Percentiles rank a stretch among this genome's conserved stretches.
These are phyloP conservation scores for Axea sp. DNA, from an alignment of 2,888 invertebrate genomes.

Conservation along the genomic window DNA sequence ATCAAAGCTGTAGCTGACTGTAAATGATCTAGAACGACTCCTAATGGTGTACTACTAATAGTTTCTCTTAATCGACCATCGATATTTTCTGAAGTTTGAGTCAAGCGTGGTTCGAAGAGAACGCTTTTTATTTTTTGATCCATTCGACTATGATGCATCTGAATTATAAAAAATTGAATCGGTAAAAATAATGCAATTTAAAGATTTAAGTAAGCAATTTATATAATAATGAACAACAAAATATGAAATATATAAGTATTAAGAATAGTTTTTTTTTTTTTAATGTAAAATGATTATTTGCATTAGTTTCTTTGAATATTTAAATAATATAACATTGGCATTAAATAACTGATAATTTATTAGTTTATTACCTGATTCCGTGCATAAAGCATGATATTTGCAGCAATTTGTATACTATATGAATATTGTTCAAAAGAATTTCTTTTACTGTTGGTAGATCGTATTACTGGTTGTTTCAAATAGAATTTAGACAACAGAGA, in stretches of 20 bases:
- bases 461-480: conserved; percentile 68
- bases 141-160: conserved; percentile 77
- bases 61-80: conserved; percentile 69
- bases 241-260: no score
- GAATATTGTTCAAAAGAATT: conserved; percentile 70
- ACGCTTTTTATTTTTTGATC: conserved; percentile 76
- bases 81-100: conserved; percentile 66
- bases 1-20: conserved; percentile 72
- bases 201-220: no score
- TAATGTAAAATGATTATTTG: conserved; percentile 3
- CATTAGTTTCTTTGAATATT: background rate
- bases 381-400: conserved; percentile 86
- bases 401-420: conserved; percentile 82
- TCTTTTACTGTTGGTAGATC: conserved; percentile 62
- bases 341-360: no score
- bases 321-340: background rate
- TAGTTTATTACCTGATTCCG: conserved; percentile 81
- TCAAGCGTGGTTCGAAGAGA: conserved; percentile 74
- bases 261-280: no score
- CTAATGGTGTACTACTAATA: conserved; percentile 72
- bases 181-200: no score
- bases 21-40: conserved; percentile 74
- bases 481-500: conserved; percentile 87
- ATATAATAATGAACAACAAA: no score
- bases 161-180: background rate